Evolutionary conservation across 2,888 invertebrate species (phyloP), one percentile per base, ranked within the genome.

Genomic region (Pyrrhopygopsis socrates): DNA sequence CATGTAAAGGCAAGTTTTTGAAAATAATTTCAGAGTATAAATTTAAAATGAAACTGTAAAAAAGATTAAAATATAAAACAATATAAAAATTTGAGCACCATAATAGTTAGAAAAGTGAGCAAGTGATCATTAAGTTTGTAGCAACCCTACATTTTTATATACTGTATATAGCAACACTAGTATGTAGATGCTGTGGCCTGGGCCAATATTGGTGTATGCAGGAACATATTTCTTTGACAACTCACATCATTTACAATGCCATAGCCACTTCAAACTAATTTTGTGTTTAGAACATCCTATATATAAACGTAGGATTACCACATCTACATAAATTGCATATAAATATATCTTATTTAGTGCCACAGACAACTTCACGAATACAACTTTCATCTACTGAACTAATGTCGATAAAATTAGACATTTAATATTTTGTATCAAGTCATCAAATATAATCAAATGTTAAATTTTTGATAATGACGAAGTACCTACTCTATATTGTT

Each of bases 61-160:
- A 84, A 70, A 83, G 41, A 79, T 58, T 22, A 60, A 92, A 92
- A 89, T 76, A 80, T 82, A 81, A 91, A 93, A 94, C 88, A 88
- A 88, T 92, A 91, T 90, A 86, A 92, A 93, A 90, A 67, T 92
- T 93, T 93, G 93, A 96, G 96, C 96, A 96, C 96, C 96, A 96
- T 95, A 95, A 91, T 38, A 60, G 94, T 90, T 92, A 90, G 89
- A 95, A 92, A 94, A 95, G 91, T 96, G 96, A 96, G 96, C 95
- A 96, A 75, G 63, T 63, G 41, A 74, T 58, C 22, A 92, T 86
- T 81, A 54, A 63, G 29, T 75, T 78, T 81, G n/a, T n/a, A n/a
- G n/a, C n/a, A n/a, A n/a, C n/a, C n/a, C n/a, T n/a, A n/a, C n/a
- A n/a, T n/a, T n/a, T n/a, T n/a, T n/a, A n/a, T n/a, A n/a, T n/a